phyloP scores from a whole-genome alignment of 2,888 invertebrate species.

The Agrochola lychnidis region DNA sequence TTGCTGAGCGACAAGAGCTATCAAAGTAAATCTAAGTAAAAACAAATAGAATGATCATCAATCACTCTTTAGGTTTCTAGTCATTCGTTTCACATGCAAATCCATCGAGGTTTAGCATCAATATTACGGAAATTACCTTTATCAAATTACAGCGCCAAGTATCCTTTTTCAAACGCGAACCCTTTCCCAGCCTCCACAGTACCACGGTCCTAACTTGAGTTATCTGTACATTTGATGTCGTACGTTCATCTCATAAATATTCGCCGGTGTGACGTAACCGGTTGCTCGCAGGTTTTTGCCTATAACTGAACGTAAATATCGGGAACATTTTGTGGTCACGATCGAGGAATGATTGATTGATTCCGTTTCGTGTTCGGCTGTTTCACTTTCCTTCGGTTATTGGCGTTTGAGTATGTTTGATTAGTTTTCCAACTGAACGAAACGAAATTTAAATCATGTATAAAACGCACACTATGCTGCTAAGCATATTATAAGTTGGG shows the following conservation, averaged over 20 bases:
- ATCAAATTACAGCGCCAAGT: not conserved
- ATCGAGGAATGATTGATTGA: conserved; percentile 43
- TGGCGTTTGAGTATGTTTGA: not conserved
- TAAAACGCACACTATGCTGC: too few relatives aligned
- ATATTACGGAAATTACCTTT: too few relatives aligned
- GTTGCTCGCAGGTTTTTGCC: conserved; percentile 71
- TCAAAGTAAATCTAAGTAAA: too few relatives aligned
- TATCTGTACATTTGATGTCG: conserved; percentile 25
- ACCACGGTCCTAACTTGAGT: conserved; percentile 7
- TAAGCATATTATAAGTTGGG: too few relatives aligned
- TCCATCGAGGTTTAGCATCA: too few relatives aligned
- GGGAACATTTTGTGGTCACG: conserved; percentile 44
- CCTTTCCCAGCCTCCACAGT: conserved; percentile 1
- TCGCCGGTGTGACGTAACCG: conserved; percentile 69
- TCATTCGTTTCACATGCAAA: too few relatives aligned
- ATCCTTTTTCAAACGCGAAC: not conserved
- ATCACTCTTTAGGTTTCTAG: too few relatives aligned
- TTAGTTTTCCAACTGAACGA: not conserved
- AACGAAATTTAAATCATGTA: too few relatives aligned
- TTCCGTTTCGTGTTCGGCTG: conserved; percentile 6
- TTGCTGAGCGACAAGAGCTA: too few relatives aligned
- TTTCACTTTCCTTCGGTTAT: conserved; percentile 28
- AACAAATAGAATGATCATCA: too few relatives aligned
- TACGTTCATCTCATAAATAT: conserved; percentile 72
- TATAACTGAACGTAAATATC: conserved; percentile 60